These are phyloP conservation scores for Lordiphosa collinella DNA, from an alignment of 1,140 invertebrate genomes.

Conservation along the genomic window DNA sequence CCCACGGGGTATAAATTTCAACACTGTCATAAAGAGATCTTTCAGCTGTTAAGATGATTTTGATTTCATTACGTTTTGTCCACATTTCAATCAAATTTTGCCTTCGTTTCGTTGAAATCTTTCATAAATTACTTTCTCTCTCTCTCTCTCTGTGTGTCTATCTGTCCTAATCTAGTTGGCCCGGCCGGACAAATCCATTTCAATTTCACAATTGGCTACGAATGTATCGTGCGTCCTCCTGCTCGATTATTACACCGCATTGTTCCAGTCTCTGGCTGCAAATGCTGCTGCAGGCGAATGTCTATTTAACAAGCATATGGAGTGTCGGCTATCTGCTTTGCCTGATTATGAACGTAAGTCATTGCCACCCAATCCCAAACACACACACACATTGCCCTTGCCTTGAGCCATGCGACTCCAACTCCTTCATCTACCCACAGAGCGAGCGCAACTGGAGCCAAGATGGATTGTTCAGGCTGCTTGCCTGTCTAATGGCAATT, in stretches of 20 bases:
- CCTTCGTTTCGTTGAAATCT: too few relatives aligned
- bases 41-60: too few relatives aligned
- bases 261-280: conserved; percentile 7
- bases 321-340: conserved; percentile 1
- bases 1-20: too few relatives aligned
- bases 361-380: too few relatives aligned
- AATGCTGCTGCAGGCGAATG: conserved; percentile 15
- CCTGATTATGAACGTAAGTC: conserved; percentile 19
- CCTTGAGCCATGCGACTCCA: neutral
- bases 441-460: neutral
- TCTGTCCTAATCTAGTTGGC: neutral
- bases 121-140: too few relatives aligned
- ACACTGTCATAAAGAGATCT: too few relatives aligned
- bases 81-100: too few relatives aligned
- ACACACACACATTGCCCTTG: neutral
- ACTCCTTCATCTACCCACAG: neutral
- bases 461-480: conserved; percentile 25
- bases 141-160: too few relatives aligned
- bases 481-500: conserved; percentile 28
- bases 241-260: conserved; percentile 8
- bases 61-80: too few relatives aligned
- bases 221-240: neutral
- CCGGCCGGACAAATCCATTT: neutral
- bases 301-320: conserved; percentile 6
- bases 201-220: neutral